A percentile compares a stretch with the other conserved stretches of the same genome.
Conservation (phyloP, 2,113 vertebrate genomes). For the Daphoenositta chrysoptera region DNA sequence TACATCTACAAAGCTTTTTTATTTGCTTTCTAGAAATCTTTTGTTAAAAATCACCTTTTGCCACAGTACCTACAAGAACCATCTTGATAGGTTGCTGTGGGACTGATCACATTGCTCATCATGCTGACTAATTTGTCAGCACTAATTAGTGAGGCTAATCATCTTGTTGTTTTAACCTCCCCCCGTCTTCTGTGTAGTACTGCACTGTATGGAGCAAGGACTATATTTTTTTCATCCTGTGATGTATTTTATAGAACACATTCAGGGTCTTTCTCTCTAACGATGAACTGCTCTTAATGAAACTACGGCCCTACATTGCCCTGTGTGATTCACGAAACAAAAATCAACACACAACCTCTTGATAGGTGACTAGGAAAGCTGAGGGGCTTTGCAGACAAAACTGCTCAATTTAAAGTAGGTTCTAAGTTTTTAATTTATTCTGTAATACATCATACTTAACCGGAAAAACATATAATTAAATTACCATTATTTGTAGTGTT, state of each 20-base stretch:
- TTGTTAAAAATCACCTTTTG: background rate
- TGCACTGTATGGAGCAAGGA: background rate
- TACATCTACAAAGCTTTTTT: background rate
- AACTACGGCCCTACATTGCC: background rate
- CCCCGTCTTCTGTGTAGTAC: background rate
- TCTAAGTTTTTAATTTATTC: background rate
- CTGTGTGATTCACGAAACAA: background rate
- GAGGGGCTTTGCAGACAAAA: background rate
- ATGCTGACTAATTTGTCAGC: background rate
- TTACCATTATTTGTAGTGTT: background rate
- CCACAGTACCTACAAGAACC: background rate
- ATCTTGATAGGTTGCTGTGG: background rate
- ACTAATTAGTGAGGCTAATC: background rate
- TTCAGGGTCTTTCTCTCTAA: background rate
- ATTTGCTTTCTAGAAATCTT: background rate
- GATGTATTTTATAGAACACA: background rate
- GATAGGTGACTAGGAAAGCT: rapidly evolving
- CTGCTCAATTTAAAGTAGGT: background rate
- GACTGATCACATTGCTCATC: background rate
- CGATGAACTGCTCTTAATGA: background rate
- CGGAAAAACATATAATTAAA: background rate
- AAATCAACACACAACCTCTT: background rate
- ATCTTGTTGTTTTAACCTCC: background rate
- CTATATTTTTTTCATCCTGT: background rate
- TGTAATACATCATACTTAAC: background rate